Base-by-base conservation (phyloP, 2,888 invertebrate species). In the Isotomurus palustris region DNA sequence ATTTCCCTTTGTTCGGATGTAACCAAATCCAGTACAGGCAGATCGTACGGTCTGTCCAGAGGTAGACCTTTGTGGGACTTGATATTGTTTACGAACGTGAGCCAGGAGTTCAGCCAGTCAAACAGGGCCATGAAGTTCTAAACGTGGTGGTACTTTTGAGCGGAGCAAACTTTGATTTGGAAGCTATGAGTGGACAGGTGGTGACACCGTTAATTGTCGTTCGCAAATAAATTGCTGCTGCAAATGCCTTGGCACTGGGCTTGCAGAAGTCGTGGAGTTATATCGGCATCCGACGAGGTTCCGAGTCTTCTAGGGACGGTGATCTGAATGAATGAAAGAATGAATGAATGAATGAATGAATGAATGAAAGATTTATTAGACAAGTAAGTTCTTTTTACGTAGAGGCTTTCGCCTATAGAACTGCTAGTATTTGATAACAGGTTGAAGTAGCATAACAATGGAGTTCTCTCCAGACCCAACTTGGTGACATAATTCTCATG, bases 131-230 rank as follows among this genome's bases (percentile, higher is more conserved):
- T 63, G 50, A 0, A 72, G 43, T 28, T 69, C 70, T 1, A 71
- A 49, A 2, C 64, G 32, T 22, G 12, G 71, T 59, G 2, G 64
- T 22, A 1, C 29, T 43, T 52, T 71, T 68, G 1, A 69, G 10
- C 17, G 69, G 69, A 8, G 70, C 66, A 3, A 70, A 66, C 25
- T 61, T 48, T 10, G 63, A 53, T 56, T 69, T 69, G 3, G 56
- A 22, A 27, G 54, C 52, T 5, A 67, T 24, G 2, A 67, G 51
- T 6, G 14, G n/a, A 17, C n/a, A 8, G 17, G 14, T 5, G 21
- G 17, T 3, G 25, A 32, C 32, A 14, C 14, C 32, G 32, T 32
- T 14, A 32, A 32, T 32, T 14, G 8, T 32, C 8, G 44, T 44
- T 8, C 44, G 44, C 24, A 44, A 8, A n/a, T 44, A 44, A n/a